Base-by-base conservation (phyloP, 2,113 vertebrate species). In the Elgaria multicarinata region DNA sequence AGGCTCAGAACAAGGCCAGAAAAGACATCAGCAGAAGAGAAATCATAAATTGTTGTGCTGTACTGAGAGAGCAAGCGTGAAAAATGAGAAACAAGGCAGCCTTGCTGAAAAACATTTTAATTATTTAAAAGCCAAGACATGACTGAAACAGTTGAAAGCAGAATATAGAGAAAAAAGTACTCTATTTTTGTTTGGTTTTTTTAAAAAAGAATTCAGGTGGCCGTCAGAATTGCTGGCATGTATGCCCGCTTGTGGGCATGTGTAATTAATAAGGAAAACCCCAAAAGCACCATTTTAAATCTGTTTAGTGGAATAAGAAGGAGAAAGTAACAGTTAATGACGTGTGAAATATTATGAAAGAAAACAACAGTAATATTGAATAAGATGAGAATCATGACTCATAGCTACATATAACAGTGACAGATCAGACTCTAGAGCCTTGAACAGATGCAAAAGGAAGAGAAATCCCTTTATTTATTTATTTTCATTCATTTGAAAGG, bases 101-200 rank as follows among this genome's bases (percentile, higher is more conserved):
- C 16, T 0, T 88, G 69, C 91, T 90, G 91, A 0, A 4, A 92
- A 93, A 79, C 91, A 67, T 86, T 42, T 96, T 88, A 95, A 95
- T 96, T 94, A 96, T 96, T 96, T 93, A 96, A 81, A 93, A 74
- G 62, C 93, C 90, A 93, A 89, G 95, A 85, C 92, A 92, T 89
- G 92, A 89, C 92, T 84, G 93, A 94, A 94, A 95, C 88, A 93
- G 90, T 92, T 95, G 74, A 33, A 74, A 74, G 92, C 91, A 92
- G 90, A 91, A 89, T 88, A 84, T 66, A 72, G 0, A 87, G 90
- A 69, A 77, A 39, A 86, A 84, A n/a, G n/a, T n/a, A n/a, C n/a
- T n/a, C n/a, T n/a, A 50, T 50, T 50, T 50, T 50, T 87, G 87
- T 88, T 71, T 84, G 88, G 16, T 72, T 90, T 69, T 72, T 90